phyloP scores from a whole-genome alignment of 2,113 vertebrate genomes.

The Sapajus apella region DNA sequence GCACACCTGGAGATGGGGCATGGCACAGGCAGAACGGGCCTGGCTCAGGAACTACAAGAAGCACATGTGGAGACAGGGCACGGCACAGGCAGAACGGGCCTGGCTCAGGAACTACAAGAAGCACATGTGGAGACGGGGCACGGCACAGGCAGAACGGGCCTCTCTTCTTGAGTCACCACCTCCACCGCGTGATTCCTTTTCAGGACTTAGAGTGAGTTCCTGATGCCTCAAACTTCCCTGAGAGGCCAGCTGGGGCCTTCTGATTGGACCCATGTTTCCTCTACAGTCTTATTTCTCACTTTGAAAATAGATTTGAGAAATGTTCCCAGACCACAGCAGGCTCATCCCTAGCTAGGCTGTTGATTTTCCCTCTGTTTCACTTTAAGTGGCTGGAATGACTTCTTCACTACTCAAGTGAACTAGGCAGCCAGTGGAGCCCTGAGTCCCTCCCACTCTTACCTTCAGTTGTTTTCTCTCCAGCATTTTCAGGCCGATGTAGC shows the following conservation, averaged over 20 bases:
- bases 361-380: not conserved
- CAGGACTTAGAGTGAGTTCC: not conserved
- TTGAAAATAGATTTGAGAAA: not conserved
- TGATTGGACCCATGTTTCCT: not conserved
- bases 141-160: not conserved
- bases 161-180: not conserved
- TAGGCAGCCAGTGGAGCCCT: not conserved
- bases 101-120: not conserved
- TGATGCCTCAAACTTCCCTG: not conserved
- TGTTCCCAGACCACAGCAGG: not conserved
- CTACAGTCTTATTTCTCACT: not conserved
- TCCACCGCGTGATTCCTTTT: not conserved
- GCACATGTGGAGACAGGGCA: not conserved
- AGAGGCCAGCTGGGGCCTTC: not conserved
- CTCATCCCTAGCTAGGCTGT: not conserved
- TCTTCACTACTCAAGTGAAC: not conserved
- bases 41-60: not conserved
- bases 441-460: not conserved
- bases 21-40: not conserved
- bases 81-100: not conserved
- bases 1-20: not conserved
- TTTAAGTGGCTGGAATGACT: not conserved
- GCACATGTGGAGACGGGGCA: not conserved
- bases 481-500: not conserved
- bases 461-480: not conserved